Percentiles rank a stretch among this genome's conserved stretches.
These are phyloP conservation scores for Lochmaea capreae DNA, from an alignment of 2,888 invertebrate species.

Conservation along the genomic window DNA sequence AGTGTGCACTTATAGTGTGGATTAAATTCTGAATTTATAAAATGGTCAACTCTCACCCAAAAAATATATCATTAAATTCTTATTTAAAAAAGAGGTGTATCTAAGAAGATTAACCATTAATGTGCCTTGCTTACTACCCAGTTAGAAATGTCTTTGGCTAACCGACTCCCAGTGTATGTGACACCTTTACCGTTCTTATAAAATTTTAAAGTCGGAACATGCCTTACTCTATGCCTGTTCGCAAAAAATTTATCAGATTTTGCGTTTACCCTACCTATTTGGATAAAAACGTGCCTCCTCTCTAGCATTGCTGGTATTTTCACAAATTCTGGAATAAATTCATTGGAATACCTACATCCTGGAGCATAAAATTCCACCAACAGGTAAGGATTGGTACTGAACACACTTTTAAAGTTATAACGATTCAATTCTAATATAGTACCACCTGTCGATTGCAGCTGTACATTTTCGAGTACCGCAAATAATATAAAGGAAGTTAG, in stretches of 20 bases:
- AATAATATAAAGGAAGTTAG: not conserved
- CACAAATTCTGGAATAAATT: not conserved
- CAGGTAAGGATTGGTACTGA: not conserved
- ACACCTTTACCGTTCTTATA: not conserved
- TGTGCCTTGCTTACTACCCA: slow-evolving; percentile 4
- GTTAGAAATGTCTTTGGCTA: not conserved
- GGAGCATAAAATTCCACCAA: not conserved
- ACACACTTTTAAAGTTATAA: not conserved
- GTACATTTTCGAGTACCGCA: not conserved
- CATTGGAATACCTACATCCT: not conserved
- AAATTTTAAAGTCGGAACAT: not conserved
- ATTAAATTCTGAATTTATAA: no score
- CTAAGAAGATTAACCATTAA: not conserved
- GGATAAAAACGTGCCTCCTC: not conserved
- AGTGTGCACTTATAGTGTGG: no score
- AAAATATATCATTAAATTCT: no score
- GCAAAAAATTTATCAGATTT: not conserved
- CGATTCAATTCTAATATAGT: not conserved
- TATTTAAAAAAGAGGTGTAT: no score
- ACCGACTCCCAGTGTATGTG: not conserved
- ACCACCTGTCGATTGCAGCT: not conserved
- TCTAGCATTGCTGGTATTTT: not conserved
- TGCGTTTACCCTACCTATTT: not conserved
- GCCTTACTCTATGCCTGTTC: not conserved
- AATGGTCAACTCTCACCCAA: no score